These are phyloP conservation scores for Amphimallon solstitiale DNA, from an alignment of 2,888 invertebrate species.

Conservation along the genomic window DNA sequence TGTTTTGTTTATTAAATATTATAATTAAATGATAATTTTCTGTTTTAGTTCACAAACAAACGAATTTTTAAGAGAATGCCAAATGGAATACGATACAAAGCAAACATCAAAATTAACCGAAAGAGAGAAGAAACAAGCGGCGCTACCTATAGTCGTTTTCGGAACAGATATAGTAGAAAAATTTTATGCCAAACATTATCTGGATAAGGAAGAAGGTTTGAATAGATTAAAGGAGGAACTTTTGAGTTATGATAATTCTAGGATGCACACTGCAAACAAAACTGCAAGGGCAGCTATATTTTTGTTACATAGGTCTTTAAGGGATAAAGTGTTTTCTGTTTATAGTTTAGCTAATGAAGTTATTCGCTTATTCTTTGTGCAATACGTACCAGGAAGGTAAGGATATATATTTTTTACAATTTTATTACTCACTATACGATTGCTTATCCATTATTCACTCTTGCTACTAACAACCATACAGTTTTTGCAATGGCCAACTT, in stretches of 20 bases:
- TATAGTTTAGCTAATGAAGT: slow-evolving; percentile 87
- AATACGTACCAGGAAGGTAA: slow-evolving; percentile 84
- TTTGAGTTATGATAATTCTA: slow-evolving; percentile 62
- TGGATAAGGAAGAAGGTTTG: slow-evolving; percentile 90
- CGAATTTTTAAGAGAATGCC: slow-evolving; percentile 80
- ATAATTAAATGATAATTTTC: no score
- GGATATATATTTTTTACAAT: slow-evolving; percentile 29
- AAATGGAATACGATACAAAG: slow-evolving; percentile 69
- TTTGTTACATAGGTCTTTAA: slow-evolving; percentile 79
- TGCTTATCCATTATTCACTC: no score
- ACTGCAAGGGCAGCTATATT: slow-evolving; percentile 84
- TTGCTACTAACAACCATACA: no score
- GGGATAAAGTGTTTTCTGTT: slow-evolving; percentile 90
- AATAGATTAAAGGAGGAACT: slow-evolving; percentile 72
- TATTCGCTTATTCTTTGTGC: slow-evolving; percentile 80
- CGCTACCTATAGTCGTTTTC: slow-evolving; percentile 89
- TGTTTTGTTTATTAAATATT: no score
- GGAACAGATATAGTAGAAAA: slow-evolving; percentile 91
- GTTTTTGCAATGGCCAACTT: no score
- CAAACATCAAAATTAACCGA: slow-evolving; percentile 74
- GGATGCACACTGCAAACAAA: slow-evolving; percentile 75
- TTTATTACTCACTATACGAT: no score
- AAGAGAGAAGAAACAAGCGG: slow-evolving; percentile 86
- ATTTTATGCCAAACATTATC: slow-evolving; percentile 89
- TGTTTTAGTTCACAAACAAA: slow-evolving; percentile 80